Evolutionary conservation across 2,113 vertebrate genomes (phyloP).

Genomic region (Alectura lathami): DNA sequence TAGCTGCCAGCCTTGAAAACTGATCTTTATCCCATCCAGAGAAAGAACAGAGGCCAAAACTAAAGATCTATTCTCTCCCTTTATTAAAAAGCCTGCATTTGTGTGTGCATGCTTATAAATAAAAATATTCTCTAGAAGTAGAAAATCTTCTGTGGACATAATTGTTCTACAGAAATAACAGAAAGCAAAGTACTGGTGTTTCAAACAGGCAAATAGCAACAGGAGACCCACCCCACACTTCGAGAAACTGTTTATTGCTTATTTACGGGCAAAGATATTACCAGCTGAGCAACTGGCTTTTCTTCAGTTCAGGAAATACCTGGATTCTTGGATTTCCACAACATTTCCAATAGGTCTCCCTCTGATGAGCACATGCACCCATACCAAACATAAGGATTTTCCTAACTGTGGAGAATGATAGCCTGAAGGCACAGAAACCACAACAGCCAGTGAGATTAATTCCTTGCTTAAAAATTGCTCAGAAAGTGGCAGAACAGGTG

Average conservation of each 20-base stretch:
- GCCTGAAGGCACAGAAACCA: background rate
- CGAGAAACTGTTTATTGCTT: background rate
- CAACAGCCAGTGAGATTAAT: background rate
- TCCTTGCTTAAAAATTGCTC: background rate
- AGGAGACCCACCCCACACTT: background rate
- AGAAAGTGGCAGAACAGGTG: background rate
- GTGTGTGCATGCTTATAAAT: background rate
- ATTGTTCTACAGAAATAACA: background rate
- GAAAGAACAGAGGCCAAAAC: background rate
- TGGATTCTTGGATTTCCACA: background rate
- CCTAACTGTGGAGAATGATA: background rate
- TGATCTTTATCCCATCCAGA: background rate
- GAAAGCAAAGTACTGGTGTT: background rate
- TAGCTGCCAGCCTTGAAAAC: background rate
- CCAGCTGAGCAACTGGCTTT: background rate
- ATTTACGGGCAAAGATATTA: background rate
- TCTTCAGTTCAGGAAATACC: background rate
- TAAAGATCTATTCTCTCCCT: background rate
- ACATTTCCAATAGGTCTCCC: background rate
- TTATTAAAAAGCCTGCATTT: background rate
- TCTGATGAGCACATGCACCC: background rate
- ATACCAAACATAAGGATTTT: background rate
- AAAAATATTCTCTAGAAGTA: background rate
- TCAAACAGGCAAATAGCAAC: background rate
- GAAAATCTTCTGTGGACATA: background rate